Evolutionary conservation across 2,113 vertebrate species (phyloP).

Genomic region (Heliornis fulica): DNA sequence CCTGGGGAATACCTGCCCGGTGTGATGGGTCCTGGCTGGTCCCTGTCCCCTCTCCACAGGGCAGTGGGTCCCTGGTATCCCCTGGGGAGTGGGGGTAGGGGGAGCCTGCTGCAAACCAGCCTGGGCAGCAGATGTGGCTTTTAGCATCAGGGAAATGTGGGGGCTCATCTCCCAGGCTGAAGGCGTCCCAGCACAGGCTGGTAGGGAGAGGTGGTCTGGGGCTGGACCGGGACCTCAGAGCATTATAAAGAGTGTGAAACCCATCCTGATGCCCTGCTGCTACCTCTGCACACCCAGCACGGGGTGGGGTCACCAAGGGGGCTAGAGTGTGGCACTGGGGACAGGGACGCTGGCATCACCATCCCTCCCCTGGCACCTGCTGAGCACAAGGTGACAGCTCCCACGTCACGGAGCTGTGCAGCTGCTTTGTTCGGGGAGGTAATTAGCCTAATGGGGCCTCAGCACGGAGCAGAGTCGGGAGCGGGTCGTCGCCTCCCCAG

Average conservation of each 20-base stretch:
- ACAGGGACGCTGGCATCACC: neutral
- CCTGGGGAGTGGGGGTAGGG: neutral
- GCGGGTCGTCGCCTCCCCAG: neutral
- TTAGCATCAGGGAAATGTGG: neutral
- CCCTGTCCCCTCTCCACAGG: no score
- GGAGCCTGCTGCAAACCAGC: no score
- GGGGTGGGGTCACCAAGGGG: neutral
- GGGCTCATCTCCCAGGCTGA: fast-evolving
- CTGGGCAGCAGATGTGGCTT: neutral
- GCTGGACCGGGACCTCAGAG: neutral
- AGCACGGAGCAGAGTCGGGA: fast-evolving
- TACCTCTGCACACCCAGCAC: neutral
- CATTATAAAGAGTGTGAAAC: neutral
- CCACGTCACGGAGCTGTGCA: neutral
- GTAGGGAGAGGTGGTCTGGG: neutral
- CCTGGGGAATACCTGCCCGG: neutral
- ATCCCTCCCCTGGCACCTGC: neutral
- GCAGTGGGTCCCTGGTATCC: no score
- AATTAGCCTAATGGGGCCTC: slow-evolving; percentile 58
- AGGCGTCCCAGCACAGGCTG: neutral
- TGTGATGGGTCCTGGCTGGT: neutral
- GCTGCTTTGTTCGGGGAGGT: neutral
- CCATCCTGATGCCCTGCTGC: neutral
- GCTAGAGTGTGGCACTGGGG: no score
- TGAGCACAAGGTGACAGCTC: fast-evolving